phyloP scores from a whole-genome alignment of 30 jellyfish, hydroid and myxozoan genomes.

The Hydra vulgaris region DNA sequence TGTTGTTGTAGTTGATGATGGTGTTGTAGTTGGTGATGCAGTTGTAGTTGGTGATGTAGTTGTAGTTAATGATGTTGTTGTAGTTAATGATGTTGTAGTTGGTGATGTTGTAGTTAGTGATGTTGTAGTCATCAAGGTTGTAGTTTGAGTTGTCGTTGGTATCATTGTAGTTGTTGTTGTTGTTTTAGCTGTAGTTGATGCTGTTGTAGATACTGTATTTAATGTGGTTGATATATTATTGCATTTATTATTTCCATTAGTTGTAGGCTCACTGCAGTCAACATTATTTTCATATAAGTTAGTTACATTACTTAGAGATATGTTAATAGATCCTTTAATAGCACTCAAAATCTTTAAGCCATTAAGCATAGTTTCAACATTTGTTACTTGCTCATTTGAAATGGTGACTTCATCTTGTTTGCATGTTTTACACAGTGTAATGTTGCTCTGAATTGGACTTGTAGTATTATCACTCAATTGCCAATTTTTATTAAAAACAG shows the following conservation, averaged over 20 bases:
- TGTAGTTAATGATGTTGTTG: not conserved
- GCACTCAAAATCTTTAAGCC: conserved; percentile 19
- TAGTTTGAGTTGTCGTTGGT: not conserved
- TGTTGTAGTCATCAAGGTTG: conserved; percentile 1
- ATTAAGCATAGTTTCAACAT: not conserved
- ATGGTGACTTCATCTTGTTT: not conserved
- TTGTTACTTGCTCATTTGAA: not conserved
- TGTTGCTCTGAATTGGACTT: not conserved
- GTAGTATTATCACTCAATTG: not conserved
- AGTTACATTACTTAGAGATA: not conserved
- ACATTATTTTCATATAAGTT: not conserved
- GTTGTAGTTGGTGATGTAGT: not conserved
- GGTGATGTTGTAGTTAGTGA: not conserved
- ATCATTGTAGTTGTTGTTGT: not conserved
- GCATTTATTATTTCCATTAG: not conserved
- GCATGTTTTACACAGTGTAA: not conserved
- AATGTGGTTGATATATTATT: not conserved
- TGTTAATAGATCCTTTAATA: not conserved
- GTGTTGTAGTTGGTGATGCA: no score
- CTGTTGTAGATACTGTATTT: not conserved
- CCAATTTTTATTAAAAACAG: not conserved
- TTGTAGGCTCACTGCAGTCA: not conserved
- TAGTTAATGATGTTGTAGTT: not conserved
- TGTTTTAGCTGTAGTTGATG: not conserved
- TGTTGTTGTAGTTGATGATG: conserved; percentile 7